These are phyloP conservation scores for Gonocerus acuteangulatus DNA, from an alignment of 2,888 invertebrate species.

Conservation along the genomic window DNA sequence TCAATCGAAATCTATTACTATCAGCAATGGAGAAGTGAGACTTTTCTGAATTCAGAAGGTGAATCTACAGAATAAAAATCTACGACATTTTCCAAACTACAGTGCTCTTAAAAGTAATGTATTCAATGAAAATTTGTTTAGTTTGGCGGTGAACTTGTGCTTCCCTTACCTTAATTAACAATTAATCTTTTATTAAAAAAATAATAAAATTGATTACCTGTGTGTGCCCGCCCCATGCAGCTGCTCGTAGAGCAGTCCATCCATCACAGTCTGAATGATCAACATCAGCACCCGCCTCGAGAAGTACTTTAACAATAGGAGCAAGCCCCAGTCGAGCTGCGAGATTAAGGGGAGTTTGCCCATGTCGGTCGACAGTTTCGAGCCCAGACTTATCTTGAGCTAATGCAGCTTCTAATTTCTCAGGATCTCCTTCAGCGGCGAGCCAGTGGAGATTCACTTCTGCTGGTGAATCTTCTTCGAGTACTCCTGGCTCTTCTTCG, in stretches of 20 bases:
- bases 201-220: constrained; percentile 58
- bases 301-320: constrained; percentile 58
- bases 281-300: constrained; percentile 58
- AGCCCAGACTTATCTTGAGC: constrained; percentile 50
- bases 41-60: too few species aligned
- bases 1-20: too few species aligned
- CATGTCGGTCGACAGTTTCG: constrained; percentile 63
- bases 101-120: too few species aligned
- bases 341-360: constrained; percentile 78
- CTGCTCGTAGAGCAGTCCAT: constrained; percentile 84
- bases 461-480: constrained; percentile 28
- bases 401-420: constrained; percentile 55
- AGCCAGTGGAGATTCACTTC: constrained; percentile 63
- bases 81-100: too few species aligned
- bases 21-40: too few species aligned
- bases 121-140: too few species aligned
- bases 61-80: too few species aligned
- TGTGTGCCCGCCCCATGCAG: constrained; percentile 92
- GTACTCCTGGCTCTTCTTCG: constrained; percentile 17
- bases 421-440: constrained; percentile 66
- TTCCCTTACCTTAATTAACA: too few species aligned
- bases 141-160: too few species aligned
- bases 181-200: too few species aligned
- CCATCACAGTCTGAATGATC: constrained; percentile 77
- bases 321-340: constrained; percentile 72